Evolutionary conservation across 2,888 invertebrate genomes (phyloP).

Genomic region (Clanis bilineata): DNA sequence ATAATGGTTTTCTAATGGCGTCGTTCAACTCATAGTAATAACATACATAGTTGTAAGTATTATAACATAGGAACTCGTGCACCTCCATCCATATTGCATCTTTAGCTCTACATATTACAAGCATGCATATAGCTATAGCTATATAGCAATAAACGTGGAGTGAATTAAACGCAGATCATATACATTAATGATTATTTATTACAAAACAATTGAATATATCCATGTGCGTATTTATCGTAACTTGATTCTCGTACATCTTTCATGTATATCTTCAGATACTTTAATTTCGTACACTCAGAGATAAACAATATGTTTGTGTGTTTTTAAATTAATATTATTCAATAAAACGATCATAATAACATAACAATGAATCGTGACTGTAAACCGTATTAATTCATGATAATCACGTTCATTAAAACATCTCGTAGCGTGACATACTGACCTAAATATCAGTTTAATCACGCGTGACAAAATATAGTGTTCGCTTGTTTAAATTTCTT

Average conservation of each 20-base stretch:
- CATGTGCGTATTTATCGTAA: too few species aligned
- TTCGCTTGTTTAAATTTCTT: slow-evolving; percentile 47
- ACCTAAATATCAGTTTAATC: slow-evolving; percentile 64
- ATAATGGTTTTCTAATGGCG: too few species aligned
- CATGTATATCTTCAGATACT: not conserved
- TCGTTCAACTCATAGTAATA: too few species aligned
- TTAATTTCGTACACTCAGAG: not conserved
- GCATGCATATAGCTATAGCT: too few species aligned
- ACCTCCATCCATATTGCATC: too few species aligned
- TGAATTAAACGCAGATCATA: too few species aligned
- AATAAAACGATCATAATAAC: not conserved
- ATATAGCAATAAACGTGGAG: not conserved
- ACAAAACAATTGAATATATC: too few species aligned
- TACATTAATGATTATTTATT: too few species aligned
- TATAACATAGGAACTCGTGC: too few species aligned
- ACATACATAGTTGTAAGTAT: too few species aligned
- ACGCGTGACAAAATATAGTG: slow-evolving; percentile 62
- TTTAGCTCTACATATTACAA: too few species aligned
- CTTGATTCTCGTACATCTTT: too few species aligned
- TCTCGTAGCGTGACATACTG: slow-evolving; percentile 50
- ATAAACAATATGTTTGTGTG: not conserved
- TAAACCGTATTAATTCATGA: not conserved
- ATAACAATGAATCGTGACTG: not conserved
- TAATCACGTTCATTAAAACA: slow-evolving; percentile 24
- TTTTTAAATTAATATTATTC: not conserved